Base-by-base conservation (phyloP, 64 coral and sea anemone species). In the Porites lutea region DNA sequence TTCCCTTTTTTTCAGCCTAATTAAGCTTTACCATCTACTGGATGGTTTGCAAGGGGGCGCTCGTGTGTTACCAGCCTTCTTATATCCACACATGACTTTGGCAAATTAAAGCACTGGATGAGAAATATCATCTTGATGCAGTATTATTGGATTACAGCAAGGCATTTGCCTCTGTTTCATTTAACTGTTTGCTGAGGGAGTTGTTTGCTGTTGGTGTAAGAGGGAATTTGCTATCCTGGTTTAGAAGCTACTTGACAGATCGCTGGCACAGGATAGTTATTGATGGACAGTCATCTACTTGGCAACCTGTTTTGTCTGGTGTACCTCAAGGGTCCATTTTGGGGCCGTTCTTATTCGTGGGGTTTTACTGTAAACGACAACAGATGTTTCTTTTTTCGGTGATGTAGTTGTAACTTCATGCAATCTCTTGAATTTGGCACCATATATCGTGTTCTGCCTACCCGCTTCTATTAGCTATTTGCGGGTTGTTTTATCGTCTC, bases 11-110 rank as follows among this genome's bases (percentile, higher is more conserved):
- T 87, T 49, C 83, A 68, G 70, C 82, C 82, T 3, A 21, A 86
- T 37, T 37, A 37, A 37, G 70, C 45, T 86, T 67, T 86, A 86
- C 60, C 61, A 47, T 59, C 13, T 86, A 27, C 23, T 69, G 48
- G 79, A 82, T 54, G 79, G 81, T 84, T 47, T 47, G 43, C 66
- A 45, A 86, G 64, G 27, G 27, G 82, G 18, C 64, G 71, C 52
- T 88, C 69, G 58, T 88, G 86, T 88, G 71, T 88, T 88, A 88
- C 86, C 19, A 75, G 70, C 61, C 86, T 88, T 27, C 9, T 75
- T 18, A 50, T 53, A 57, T 88, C 70, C 59, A 88, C 86, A 22
- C 70, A 88, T 58, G 68, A 16, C 13, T 88, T 58, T 59, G 86
- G 27, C 27, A 37, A 37, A 0, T 71, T 18, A 62, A 88, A 75